phyloP scores from a whole-genome alignment of 2,113 vertebrate species.

The Pomatostomus ruficeps region DNA sequence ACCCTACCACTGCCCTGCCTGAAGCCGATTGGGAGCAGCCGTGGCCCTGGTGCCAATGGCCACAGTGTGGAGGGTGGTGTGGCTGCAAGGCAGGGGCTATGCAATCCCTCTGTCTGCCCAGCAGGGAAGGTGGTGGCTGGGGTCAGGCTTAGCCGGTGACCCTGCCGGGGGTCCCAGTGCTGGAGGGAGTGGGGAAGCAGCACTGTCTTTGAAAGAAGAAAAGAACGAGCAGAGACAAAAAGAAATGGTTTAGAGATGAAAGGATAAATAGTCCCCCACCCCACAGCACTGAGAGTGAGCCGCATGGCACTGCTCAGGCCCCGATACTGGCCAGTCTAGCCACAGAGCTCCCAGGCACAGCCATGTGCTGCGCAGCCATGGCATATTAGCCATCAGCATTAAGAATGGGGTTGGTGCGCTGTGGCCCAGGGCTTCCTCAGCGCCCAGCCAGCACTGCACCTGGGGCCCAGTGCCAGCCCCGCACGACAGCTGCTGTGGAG shows the following conservation, averaged over 20 bases:
- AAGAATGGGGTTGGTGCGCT: not conserved
- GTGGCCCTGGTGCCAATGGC: accelerated
- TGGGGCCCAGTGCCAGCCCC: not conserved
- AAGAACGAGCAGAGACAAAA: not conserved
- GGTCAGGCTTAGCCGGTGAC: not conserved
- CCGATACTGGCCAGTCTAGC: not conserved
- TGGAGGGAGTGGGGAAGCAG: not conserved
- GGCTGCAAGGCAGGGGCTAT: not conserved
- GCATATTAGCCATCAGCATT: not conserved
- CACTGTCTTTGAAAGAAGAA: not conserved
- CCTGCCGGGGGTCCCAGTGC: not conserved
- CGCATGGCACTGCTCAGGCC: not conserved
- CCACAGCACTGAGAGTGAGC: not conserved
- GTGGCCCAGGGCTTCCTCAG: not conserved
- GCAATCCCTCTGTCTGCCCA: not conserved
- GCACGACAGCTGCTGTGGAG: not conserved
- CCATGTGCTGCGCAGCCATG: accelerated
- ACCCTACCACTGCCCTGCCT: not conserved
- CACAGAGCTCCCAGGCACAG: not conserved
- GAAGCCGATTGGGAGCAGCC: not conserved
- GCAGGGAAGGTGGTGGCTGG: accelerated
- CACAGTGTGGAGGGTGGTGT: accelerated
- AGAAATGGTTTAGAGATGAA: conserved; percentile 13
- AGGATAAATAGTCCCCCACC: not conserved
- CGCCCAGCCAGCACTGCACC: accelerated